Evolutionary conservation across 2,888 invertebrate genomes (phyloP), one percentile per base, ranked within the genome.

Genomic region (Lasioglossum figueresi): DNA sequence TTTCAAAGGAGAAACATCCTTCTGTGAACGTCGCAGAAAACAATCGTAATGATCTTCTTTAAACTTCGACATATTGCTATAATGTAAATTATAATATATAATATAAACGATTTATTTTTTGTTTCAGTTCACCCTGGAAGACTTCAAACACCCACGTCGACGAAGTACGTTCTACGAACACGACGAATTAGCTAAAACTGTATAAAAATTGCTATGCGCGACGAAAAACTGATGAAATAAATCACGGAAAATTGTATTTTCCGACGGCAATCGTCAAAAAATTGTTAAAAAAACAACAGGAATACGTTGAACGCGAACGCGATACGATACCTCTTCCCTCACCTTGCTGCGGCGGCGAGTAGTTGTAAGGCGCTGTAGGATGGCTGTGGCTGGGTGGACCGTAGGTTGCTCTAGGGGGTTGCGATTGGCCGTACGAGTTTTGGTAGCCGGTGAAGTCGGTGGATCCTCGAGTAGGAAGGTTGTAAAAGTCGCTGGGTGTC

Each of bases 311-410:
- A 34, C 48, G 75, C 63, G 68, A 68, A 27, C 19, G 68, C 27
- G 71, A 86, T 84, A 88, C 86, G 45, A 72, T 93, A 94, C 92
- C 92, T 93, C 92, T 91, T 66, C 82, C 77, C 94, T 94, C 93
- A 94, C 94, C 94, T 94, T 93, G 94, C 88, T 92, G 93, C 10
- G 90, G 79, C 59, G 86, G 73, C 79, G 79, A 78, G 70, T 90
- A 89, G 10, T n/a, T 23, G 37, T 37, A 12, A 12, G 68, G 43
- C 72, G 27, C 45, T 79, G 8, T 40, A 3, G 92, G 89, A 23
- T 91, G 88, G 5, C 76, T 4, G 1, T 82, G 23, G n/a, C 43
- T 75, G 0, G 84, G 45, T 10, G 86, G 63, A 0, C 79, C 83
- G 16, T 87, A 82, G 0, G 85, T 66, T 0, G 48, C 40, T 4